These are phyloP conservation scores for Naso thynnoides DNA, from an alignment of 2,797 vertebrate species.

Conservation along the genomic window DNA sequence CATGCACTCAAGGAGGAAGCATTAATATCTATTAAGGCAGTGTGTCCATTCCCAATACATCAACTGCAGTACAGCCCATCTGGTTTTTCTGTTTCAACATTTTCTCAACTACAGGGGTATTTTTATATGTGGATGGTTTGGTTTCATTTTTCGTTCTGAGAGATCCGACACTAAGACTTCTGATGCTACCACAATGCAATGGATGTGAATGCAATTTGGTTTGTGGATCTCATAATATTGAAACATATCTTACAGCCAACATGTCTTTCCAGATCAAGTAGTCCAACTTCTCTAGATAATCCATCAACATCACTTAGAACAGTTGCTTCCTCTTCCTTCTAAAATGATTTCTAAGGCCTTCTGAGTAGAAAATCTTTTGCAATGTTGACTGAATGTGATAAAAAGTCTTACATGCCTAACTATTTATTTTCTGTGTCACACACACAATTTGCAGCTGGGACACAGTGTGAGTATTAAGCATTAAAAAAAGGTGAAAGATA, in stretches of 20 bases:
- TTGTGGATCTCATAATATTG: not conserved
- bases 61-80: not conserved
- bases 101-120: not conserved
- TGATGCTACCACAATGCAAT: not conserved
- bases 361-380: no score
- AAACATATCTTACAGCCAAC: not conserved
- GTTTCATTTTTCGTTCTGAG: not conserved
- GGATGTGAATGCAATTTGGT: not conserved
- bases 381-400: no score
- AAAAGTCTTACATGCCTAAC: no score
- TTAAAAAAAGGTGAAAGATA: no score
- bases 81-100: no score
- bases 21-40: constrained; percentile 48
- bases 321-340: no score
- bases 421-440: no score
- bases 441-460: no score
- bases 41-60: constrained; percentile 20
- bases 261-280: not conserved
- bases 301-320: not conserved
- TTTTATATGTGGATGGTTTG: not conserved
- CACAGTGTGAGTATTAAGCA: no score
- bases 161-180: not conserved
- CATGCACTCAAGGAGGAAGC: constrained; percentile 26
- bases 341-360: no score
- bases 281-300: not conserved